Conservation (phyloP, 2,888 invertebrate species). For the Zaprionus lineosus region DNA sequence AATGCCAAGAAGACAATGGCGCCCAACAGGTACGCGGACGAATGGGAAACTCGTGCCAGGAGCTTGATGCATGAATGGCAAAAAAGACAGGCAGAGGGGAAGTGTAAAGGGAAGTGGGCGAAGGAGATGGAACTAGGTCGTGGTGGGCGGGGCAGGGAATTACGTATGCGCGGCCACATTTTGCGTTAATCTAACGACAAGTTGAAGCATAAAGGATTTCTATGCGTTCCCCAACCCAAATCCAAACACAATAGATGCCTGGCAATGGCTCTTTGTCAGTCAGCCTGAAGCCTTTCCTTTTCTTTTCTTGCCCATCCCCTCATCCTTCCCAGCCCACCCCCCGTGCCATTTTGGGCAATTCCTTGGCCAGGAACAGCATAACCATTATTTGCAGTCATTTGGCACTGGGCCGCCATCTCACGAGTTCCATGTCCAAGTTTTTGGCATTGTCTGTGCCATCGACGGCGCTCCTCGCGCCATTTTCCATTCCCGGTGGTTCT, state of each 20-base stretch:
- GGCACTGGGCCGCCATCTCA: conserved; percentile 47
- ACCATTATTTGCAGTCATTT: conserved; percentile 76
- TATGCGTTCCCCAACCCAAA: conserved; percentile 51
- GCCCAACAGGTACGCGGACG: conserved; percentile 60
- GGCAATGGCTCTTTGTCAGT: conserved; percentile 12
- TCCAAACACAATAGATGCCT: conserved; percentile 49
- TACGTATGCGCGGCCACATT: conserved; percentile 75
- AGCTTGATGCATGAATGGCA: too few species aligned
- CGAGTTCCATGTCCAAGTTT: conserved; percentile 32
- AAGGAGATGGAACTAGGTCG: neutral
- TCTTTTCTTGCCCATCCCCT: too few species aligned
- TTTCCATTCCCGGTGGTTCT: too few species aligned
- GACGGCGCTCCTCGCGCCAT: neutral
- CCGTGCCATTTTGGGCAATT: too few species aligned
- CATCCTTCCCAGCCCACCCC: too few species aligned
- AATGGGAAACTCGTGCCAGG: conserved; percentile 35
- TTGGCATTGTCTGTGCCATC: conserved; percentile 46
- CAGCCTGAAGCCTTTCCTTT: conserved; percentile 13
- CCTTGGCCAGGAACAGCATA: conserved; percentile 21
- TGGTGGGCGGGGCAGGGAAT: too few species aligned
- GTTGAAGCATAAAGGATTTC: conserved; percentile 74
- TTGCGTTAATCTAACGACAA: conserved; percentile 77
- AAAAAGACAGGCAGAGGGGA: conserved; percentile 1
- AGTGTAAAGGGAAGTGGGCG: neutral
- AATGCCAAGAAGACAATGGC: conserved; percentile 16